phyloP scores from a whole-genome alignment of 2,797 vertebrate genomes.

The Margarornis squamiger region DNA sequence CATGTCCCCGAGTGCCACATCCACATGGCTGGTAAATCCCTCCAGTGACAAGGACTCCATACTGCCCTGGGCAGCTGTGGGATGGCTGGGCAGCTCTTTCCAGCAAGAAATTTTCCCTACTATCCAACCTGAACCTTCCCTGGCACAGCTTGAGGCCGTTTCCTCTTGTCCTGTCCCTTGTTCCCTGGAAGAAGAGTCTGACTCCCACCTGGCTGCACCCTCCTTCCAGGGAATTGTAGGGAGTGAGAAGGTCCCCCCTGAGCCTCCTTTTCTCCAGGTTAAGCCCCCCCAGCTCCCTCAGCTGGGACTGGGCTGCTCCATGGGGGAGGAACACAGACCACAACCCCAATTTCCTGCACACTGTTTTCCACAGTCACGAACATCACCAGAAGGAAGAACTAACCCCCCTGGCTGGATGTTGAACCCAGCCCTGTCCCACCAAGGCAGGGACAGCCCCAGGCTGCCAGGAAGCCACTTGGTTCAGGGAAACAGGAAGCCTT shows the following conservation, averaged over 20 bases:
- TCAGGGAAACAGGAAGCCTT: slow-evolving; percentile 45
- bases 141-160: neutral
- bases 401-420: neutral
- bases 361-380: neutral
- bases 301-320: neutral
- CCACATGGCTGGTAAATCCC: too few relatives aligned
- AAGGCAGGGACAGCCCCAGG: neutral
- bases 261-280: neutral
- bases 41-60: too few relatives aligned
- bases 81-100: too few relatives aligned
- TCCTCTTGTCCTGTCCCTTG: neutral
- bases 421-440: neutral
- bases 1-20: neutral
- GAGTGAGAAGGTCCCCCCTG: neutral
- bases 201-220: too few relatives aligned
- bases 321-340: neutral
- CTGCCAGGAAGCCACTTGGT: neutral
- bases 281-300: neutral
- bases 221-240: neutral
- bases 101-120: neutral
- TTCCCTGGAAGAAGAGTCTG: neutral
- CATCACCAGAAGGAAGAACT: neutral
- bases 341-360: neutral
- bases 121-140: neutral
- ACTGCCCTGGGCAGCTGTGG: neutral